A percentile compares a stretch with the other conserved stretches of the same genome.
Evolutionary conservation across 37 sponge, comb jelly and placozoan species (phyloP).

Genomic region (Sycon ciliatum): DNA sequence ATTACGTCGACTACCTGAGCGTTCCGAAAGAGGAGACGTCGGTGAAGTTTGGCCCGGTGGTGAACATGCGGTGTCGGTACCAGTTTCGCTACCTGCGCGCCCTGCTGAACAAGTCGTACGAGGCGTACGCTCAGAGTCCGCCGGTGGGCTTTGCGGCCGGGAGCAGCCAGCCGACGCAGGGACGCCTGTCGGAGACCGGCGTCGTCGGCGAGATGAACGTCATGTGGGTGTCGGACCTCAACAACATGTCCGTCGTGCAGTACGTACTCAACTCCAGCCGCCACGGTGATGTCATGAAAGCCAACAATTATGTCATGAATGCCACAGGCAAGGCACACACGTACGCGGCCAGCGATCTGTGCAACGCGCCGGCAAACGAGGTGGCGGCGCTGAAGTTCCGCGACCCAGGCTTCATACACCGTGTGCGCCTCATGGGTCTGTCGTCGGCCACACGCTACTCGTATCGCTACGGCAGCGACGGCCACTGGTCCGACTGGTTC

Average conservation of each 20-base stretch:
- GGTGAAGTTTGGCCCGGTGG: neutral
- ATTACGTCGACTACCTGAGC: neutral
- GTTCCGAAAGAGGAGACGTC: neutral
- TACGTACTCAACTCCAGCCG: too few relatives aligned
- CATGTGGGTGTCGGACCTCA: neutral
- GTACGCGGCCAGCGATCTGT: neutral
- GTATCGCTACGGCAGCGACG: neutral
- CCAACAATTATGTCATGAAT: neutral
- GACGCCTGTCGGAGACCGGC: neutral
- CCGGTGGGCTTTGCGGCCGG: neutral
- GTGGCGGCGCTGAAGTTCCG: neutral
- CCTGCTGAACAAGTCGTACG: too few relatives aligned
- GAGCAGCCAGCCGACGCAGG: neutral
- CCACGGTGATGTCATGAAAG: too few relatives aligned
- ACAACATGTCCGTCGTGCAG: neutral
- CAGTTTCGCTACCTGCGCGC: neutral
- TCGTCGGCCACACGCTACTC: neutral
- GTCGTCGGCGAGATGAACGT: neutral
- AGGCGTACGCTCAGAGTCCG: neutral
- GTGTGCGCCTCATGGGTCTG: neutral
- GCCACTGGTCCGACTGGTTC: neutral
- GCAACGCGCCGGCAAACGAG: neutral
- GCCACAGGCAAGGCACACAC: neutral
- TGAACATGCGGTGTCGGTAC: neutral
- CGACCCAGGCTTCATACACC: constrained; percentile 1